Conservation (phyloP, 2,797 vertebrate genomes). For the Rhinoraja longicauda region DNA sequence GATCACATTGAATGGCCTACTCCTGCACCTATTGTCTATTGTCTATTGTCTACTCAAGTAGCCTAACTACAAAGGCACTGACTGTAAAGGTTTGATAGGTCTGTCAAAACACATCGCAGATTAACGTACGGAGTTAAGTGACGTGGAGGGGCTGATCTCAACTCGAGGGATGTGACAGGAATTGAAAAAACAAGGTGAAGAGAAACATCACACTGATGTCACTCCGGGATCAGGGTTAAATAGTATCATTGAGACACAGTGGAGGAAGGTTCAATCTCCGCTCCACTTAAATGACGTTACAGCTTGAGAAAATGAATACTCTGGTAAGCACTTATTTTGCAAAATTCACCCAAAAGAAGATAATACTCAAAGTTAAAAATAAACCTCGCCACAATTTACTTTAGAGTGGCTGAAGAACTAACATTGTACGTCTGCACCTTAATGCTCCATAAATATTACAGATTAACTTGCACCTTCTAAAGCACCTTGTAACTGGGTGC, state of each 20-base stretch:
- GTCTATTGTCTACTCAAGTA: too few relatives aligned
- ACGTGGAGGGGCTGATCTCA: not conserved
- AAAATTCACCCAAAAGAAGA: not conserved
- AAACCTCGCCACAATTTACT: not conserved
- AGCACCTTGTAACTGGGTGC: slow-evolving; percentile 16
- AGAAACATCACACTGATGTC: not conserved
- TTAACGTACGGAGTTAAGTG: not conserved
- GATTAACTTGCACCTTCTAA: not conserved
- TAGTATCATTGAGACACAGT: not conserved
- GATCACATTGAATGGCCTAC: too few relatives aligned
- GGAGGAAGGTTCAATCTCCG: not conserved
- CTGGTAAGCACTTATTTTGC: not conserved
- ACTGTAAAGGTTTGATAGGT: not conserved
- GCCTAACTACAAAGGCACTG: too few relatives aligned
- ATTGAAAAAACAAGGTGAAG: not conserved
- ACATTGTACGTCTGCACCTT: not conserved
- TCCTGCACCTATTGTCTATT: too few relatives aligned
- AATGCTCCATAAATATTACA: not conserved
- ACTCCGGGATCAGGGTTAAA: not conserved
- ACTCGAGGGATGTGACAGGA: not conserved
- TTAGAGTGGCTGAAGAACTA: not conserved
- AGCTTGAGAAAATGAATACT: not conserved
- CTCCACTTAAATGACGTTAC: not conserved
- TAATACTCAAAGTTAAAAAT: not conserved
- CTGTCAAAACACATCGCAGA: not conserved